A percentile compares a stretch with the other conserved stretches of the same genome.
phyloP scores from a whole-genome alignment of 92 coral and sea anemone species.

The Parazoanthus swiftii region DNA sequence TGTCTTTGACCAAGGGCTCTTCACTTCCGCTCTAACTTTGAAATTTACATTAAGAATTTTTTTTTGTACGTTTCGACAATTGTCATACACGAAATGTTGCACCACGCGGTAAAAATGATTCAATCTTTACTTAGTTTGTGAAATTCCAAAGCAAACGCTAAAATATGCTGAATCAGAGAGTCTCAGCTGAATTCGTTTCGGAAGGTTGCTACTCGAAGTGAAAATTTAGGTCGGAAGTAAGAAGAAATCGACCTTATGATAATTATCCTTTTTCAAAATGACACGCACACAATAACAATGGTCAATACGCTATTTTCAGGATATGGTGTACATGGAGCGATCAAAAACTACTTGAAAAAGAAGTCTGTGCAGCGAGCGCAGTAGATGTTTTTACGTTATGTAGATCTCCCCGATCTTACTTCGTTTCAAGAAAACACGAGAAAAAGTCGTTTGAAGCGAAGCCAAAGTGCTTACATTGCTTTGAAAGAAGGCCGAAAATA shows the following conservation, averaged over 20 bases:
- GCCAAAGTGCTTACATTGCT: neutral
- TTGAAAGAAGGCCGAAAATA: neutral
- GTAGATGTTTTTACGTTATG: neutral
- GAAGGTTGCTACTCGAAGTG: neutral
- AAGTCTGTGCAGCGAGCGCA: neutral
- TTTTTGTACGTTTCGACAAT: neutral
- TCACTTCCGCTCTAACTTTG: slow-evolving; percentile 20
- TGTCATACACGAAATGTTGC: neutral
- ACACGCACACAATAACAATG: slow-evolving; percentile 35
- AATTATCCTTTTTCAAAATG: slow-evolving; percentile 18
- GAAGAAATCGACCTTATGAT: slow-evolving; percentile 21
- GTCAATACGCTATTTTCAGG: neutral
- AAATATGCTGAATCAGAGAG: neutral
- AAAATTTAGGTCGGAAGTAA: slow-evolving; percentile 33
- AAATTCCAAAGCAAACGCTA: neutral
- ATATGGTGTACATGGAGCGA: neutral
- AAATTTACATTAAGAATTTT: neutral
- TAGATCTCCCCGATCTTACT: neutral
- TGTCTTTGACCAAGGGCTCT: slow-evolving; percentile 10
- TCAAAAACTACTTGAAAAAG: neutral
- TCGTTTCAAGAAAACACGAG: neutral
- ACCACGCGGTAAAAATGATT: neutral
- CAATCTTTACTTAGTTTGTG: neutral
- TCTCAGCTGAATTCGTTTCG: neutral
- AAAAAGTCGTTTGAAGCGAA: neutral